Base-by-base conservation (phyloP, 2,888 invertebrate species). In the Cyaniris semiargus region DNA sequence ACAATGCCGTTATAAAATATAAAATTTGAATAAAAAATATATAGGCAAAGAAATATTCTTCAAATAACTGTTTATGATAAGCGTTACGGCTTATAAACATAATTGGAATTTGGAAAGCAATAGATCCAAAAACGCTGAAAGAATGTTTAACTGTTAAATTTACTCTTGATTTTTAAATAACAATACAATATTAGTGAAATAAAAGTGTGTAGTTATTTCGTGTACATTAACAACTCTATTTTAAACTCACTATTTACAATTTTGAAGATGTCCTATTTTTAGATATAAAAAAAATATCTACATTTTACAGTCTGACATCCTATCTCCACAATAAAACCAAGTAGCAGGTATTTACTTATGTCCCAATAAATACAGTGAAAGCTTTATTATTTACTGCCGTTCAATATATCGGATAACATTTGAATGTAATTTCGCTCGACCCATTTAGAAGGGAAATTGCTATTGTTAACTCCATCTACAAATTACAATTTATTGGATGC, bases 401-500 rank as follows among this genome's bases (percentile, higher is more conserved):
- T 66, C 66, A 66, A 18, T 66, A 74, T 74, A 74, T 74, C 27
- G 27, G 23, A 74, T 74, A 74, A 15, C 53, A 74, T 74, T 74
- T 44, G 48, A 53, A 74, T 74, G 48, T 44, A 44, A 72, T 44
- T 74, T 74, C 48, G 27, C 48, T 74, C 27, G 74, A 74, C 23
- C 48, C 38, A 44, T 44, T 72, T 72, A 38, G 66, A 66, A 27
- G 38, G 72, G 72, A 72, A 44, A 72, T 38, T 72, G 72, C 23
- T 38, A 44, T 72, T 66, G 66, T 66, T 31, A 66, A 66, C 27
- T 66, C 60, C 60, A 27, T 74, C 72, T 70, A 77, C 77, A 70
- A 75, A 56, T 78, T 78, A 48, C 77, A 70, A 75, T 70, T 78
- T 78, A 48, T 31, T 38, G 23, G 58, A 70, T 75, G 75, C 44